A percentile compares a stretch with the other conserved stretches of the same genome.
phyloP scores from a whole-genome alignment of 2,888 invertebrate genomes.

The Tipula confusa region DNA sequence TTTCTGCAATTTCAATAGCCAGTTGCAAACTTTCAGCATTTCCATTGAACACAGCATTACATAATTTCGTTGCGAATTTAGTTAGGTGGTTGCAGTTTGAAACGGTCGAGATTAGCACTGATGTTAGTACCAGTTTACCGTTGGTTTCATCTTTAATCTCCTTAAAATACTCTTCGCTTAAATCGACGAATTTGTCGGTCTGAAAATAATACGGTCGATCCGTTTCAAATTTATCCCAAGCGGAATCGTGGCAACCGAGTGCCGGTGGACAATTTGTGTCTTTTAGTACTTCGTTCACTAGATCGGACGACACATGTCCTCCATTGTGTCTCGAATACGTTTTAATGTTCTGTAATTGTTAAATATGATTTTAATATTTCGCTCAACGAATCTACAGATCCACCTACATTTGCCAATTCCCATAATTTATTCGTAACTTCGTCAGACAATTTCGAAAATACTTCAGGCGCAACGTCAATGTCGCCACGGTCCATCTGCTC shows the following conservation, averaged over 20 bases:
- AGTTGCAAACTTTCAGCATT: slow-evolving; percentile 39
- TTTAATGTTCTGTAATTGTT: slow-evolving; percentile 44
- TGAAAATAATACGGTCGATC: slow-evolving; percentile 46
- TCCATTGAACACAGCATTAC: slow-evolving; percentile 43
- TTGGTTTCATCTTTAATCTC: slow-evolving; percentile 37
- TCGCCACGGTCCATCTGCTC: slow-evolving; percentile 49
- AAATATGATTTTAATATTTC: background rate
- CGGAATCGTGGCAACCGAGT: slow-evolving; percentile 46
- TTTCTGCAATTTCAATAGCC: slow-evolving; percentile 41
- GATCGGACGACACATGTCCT: slow-evolving; percentile 45
- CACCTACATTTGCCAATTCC: slow-evolving; percentile 47
- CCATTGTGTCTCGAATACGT: slow-evolving; percentile 48
- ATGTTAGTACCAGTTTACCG: slow-evolving; percentile 40
- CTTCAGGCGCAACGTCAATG: slow-evolving; percentile 45
- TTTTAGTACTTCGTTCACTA: slow-evolving; percentile 49
- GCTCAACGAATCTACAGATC: too few species aligned
- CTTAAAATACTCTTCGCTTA: slow-evolving; percentile 47
- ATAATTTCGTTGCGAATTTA: slow-evolving; percentile 43
- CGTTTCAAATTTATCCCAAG: slow-evolving; percentile 47
- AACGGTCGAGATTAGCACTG: slow-evolving; percentile 42
- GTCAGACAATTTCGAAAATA: slow-evolving; percentile 46
- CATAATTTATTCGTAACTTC: slow-evolving; percentile 49
- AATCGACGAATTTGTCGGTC: slow-evolving; percentile 41
- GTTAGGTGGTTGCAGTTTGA: slow-evolving; percentile 32
- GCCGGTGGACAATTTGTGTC: slow-evolving; percentile 47